Percentiles rank a stretch among this genome's conserved stretches.
These are phyloP conservation scores for Perca fluviatilis DNA, from an alignment of 2,113 vertebrate species.

Conservation along the genomic window DNA sequence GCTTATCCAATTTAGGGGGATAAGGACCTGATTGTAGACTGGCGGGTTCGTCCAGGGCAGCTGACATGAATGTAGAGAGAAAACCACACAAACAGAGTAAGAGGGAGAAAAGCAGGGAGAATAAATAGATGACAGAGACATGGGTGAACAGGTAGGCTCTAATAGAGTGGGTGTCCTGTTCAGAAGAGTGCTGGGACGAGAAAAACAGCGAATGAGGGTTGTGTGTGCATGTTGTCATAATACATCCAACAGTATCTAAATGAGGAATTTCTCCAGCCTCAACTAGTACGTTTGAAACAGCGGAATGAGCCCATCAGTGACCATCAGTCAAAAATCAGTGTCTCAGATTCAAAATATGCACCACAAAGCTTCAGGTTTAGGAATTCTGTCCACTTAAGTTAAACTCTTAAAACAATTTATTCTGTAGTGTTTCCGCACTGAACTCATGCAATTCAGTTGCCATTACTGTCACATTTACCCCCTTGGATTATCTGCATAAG, in stretches of 20 bases:
- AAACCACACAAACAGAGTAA: conserved; percentile 38
- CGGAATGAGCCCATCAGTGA: conserved; percentile 25
- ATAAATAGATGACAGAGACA: conserved; percentile 59
- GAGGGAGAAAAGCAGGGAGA: conserved; percentile 17
- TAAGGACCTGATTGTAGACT: conserved; percentile 49
- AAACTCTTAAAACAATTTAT: not conserved
- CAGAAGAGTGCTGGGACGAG: conserved; percentile 51
- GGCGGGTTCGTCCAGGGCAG: conserved; percentile 12
- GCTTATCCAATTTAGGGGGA: conserved; percentile 70
- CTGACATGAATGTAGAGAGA: conserved; percentile 49
- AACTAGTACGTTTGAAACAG: conserved; percentile 14
- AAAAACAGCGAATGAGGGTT: conserved; percentile 24
- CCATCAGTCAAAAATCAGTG: not conserved
- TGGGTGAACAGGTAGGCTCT: conserved; percentile 57
- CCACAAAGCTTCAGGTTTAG: not conserved
- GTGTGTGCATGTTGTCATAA: conserved; percentile 30
- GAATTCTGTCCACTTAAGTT: not conserved
- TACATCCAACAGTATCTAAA: conserved; percentile 43
- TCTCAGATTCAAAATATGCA: not conserved
- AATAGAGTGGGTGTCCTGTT: conserved; percentile 71
- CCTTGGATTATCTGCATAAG: not conserved
- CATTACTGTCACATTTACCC: conserved; percentile 4
- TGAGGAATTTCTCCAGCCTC: conserved; percentile 29
- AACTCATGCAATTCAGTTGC: not conserved
- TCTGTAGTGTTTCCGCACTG: not conserved